phyloP scores from a whole-genome alignment of 2,113 vertebrate species.

The Cyanocitta stelleri region DNA sequence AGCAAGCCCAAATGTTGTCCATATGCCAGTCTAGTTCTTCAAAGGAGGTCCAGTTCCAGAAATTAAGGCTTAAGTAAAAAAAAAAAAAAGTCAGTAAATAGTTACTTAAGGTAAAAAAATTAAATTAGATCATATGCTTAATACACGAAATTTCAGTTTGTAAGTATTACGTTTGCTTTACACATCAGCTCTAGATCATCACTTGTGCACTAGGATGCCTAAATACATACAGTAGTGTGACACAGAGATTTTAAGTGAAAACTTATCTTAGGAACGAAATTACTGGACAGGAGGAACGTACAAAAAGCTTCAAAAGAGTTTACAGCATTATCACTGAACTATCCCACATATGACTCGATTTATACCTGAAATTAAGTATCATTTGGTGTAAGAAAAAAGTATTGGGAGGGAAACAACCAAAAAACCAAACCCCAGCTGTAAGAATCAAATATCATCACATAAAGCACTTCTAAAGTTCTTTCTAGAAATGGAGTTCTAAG shows the following conservation, averaged over 20 bases:
- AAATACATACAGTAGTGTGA: not conserved
- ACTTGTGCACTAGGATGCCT: not conserved
- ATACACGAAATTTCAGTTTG: not conserved
- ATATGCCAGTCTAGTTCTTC: not conserved
- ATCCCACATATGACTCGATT: not conserved
- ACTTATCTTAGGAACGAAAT: not conserved
- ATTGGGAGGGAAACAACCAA: fast-evolving
- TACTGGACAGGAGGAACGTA: not conserved
- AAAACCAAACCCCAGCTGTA: not conserved
- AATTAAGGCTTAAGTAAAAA: not conserved
- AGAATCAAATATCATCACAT: not conserved
- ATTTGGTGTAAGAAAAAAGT: not conserved
- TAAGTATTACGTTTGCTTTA: not conserved
- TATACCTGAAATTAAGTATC: not conserved
- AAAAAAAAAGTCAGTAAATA: not conserved
- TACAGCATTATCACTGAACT: not conserved
- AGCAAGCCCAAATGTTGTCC: not conserved
- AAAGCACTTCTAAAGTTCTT: not conserved
- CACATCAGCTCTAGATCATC: not conserved
- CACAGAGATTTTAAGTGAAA: not conserved
- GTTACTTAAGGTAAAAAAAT: not conserved
- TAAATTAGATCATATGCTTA: not conserved
- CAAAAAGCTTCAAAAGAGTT: not conserved
- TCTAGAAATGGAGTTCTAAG: fast-evolving
- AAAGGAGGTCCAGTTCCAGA: not conserved